phyloP scores from a whole-genome alignment of 1,140 invertebrate species.

The Drosophila pachea region DNA sequence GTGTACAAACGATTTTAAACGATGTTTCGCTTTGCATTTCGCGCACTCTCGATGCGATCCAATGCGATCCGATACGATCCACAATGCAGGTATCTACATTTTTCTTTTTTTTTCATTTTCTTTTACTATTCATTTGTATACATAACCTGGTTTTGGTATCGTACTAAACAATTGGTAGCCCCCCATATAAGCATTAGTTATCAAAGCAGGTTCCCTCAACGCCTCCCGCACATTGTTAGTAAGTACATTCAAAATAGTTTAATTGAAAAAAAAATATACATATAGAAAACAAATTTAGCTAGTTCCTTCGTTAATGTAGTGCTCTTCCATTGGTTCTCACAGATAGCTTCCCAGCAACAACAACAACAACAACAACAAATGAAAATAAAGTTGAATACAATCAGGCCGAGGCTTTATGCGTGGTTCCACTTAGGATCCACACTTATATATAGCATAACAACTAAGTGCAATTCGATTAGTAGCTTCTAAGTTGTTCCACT shows the following conservation, averaged over 20 bases:
- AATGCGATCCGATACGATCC: constrained; percentile 45
- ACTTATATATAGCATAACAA: background rate
- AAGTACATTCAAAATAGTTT: constrained; percentile 45
- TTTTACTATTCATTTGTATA: constrained; percentile 38
- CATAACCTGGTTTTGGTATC: constrained; percentile 67
- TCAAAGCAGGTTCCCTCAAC: constrained; percentile 18
- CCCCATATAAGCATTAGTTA: constrained; percentile 12
- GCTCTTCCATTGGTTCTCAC: constrained; percentile 61
- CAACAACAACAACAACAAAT: background rate
- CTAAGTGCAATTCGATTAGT: constrained; percentile 13
- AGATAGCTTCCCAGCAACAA: constrained; percentile 38
- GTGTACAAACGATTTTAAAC: constrained; percentile 15
- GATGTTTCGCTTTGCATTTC: constrained; percentile 6
- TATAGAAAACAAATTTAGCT: constrained; percentile 17
- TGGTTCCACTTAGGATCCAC: background rate
- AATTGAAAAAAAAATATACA: constrained; percentile 9
- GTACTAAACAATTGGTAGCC: constrained; percentile 40
- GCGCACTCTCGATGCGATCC: constrained; percentile 23
- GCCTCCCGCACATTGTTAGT: constrained; percentile 57
- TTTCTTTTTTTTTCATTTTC: constrained; percentile 47
- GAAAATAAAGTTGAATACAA: constrained; percentile 25
- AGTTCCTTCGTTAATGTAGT: constrained; percentile 47
- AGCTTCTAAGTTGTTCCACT: constrained; percentile 31
- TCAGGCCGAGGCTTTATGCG: constrained; percentile 33
- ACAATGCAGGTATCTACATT: constrained; percentile 69